Base-by-base conservation (phyloP, 2,888 invertebrate genomes). In the Teleiodes luculella region DNA sequence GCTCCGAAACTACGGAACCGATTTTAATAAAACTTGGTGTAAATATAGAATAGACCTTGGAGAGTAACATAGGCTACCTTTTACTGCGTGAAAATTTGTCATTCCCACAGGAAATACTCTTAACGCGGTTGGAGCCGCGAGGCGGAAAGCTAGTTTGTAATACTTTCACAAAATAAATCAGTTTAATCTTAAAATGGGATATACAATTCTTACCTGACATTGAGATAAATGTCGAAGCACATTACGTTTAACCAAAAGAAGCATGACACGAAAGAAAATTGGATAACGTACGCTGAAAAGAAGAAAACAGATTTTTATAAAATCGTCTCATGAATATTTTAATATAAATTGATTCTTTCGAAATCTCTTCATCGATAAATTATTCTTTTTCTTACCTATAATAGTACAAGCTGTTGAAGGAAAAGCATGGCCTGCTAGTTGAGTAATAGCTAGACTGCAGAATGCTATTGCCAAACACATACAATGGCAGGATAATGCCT, bases 231-330 rank as follows among this genome's bases (percentile, higher is more conserved):
- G 76, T 93, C 93, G 69, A 92, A 91, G 72, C 93, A 92, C 91
- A 93, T 91, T 45, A 92, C 92, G 74, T 92, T 93, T 57, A 93
- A 78, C 93, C 93, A 93, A 81, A 92, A 92, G 80, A 93, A 93
- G 68, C 92, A 92, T 36, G 92, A 91, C 48, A 93, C 86, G 77
- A 93, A 93, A 2, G 92, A 91, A 70, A 93, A 92, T 72, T 93
- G 92, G 66, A 93, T 92, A 62, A 92, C 75, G 75, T 92, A 92
- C 8, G 92, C 93, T 93, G 90, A 63, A 90, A 91, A 61, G 74
- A 77, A 76, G 20, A 63, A 33, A 51, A 54, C 8, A 4, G 5
- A 3, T 13, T 45, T 47, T 20, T 16, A 20, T 20, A 2, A 41
- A 11, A 8, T n/a, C n/a, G n/a, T n/a, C n/a, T n/a, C n/a, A n/a